Conservation (phyloP, 2,888 invertebrate species). For the Sinelater perroti region DNA sequence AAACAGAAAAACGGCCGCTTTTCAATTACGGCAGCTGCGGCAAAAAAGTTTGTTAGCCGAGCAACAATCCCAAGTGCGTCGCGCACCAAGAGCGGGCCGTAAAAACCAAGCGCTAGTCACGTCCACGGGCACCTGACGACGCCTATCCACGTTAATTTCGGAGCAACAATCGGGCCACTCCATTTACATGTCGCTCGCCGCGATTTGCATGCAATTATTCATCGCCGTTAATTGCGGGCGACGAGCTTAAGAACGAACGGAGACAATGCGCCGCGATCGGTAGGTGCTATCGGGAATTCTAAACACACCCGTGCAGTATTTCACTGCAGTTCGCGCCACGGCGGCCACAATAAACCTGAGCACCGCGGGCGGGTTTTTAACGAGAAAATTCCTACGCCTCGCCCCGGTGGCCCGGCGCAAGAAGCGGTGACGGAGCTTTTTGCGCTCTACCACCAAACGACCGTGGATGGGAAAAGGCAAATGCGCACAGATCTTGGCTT, state of each 20-base stretch:
- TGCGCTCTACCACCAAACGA: conserved; percentile 18
- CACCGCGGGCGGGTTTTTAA: conserved; percentile 31
- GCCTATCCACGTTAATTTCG: neutral
- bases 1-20: no score
- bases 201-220: neutral
- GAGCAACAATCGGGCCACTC: neutral
- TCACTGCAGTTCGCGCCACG: conserved; percentile 16
- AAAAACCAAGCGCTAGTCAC: no score
- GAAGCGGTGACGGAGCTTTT: conserved; percentile 17
- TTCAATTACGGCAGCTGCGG: no score
- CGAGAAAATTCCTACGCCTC: conserved; percentile 34
- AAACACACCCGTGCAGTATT: conserved; percentile 28
- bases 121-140: neutral
- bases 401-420: conserved; percentile 13
- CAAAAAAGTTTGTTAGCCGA: no score
- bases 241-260: conserved; percentile 3
- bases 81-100: no score
- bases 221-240: neutral
- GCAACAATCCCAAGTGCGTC: no score
- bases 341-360: conserved; percentile 26
- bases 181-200: neutral
- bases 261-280: conserved; percentile 12
- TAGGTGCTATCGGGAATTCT: conserved; percentile 24
- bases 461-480: no score
- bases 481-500: no score